Base-by-base conservation (phyloP, 2,797 vertebrate species). In the Microcaecilia unicolor region DNA sequence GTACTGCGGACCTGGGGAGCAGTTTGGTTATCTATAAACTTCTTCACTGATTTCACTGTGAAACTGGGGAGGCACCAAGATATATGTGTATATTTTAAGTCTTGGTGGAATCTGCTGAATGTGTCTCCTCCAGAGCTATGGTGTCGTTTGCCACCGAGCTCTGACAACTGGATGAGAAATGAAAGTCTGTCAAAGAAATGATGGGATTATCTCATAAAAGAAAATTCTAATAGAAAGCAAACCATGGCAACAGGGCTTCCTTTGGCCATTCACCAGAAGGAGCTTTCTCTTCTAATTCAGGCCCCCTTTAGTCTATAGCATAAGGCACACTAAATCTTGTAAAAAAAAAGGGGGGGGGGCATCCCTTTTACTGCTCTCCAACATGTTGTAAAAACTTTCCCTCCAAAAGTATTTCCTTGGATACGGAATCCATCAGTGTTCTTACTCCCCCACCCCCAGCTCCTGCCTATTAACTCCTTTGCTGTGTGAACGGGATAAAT, bases 161-260 rank as follows among this genome's bases (percentile, higher is more conserved):
- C n/a, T n/a, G n/a, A n/a, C n/a, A n/a, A n/a, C n/a, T n/a, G n/a
- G n/a, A n/a, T n/a, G n/a, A n/a, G n/a, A n/a, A n/a, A n/a, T n/a
- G n/a, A n/a, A n/a, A n/a, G n/a, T n/a, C n/a, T n/a, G n/a, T n/a
- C n/a, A n/a, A n/a, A n/a, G n/a, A n/a, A n/a, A n/a, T n/a, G n/a
- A n/a, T n/a, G n/a, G n/a, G n/a, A n/a, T n/a, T n/a, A n/a, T n/a
- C n/a, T n/a, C n/a, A n/a, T n/a, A n/a, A n/a, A n/a, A n/a, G n/a
- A n/a, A n/a, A n/a, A n/a, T n/a, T n/a, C n/a, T n/a, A n/a, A n/a
- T n/a, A n/a, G n/a, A n/a, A n/a, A n/a, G n/a, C n/a, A 41, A 26
- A 10, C 64, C 72, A 64, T 74, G 60, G 75, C 56, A 81, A 79
- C 66, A 0, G 1, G 9, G 17, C 22, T 10, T n/a, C n/a, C 13